Evolutionary conservation across 2,797 vertebrate species (phyloP), one percentile per base, ranked within the genome.

Genomic region (Danio aesculapii): DNA sequence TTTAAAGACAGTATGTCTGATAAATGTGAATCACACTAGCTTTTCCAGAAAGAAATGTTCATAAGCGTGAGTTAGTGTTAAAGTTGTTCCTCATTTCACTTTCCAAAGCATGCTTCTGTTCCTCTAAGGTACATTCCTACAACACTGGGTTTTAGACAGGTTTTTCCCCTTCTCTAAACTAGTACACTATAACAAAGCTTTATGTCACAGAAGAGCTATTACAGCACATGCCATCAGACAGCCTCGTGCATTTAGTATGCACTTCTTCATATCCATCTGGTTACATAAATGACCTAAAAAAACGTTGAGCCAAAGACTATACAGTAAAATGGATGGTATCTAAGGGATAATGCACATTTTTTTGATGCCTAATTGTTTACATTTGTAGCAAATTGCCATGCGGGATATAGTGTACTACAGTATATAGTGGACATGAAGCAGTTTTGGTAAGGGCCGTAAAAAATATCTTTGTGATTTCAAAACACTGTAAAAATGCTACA

Each of bases 121-220:
- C 77, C 68, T 63, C 47, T 79, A 13, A 79, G 49, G 58, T 72
- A 68, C 47, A 79, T 79, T 79, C 68, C 58, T 71, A 43, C 30
- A 52, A 8, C 13, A 21, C 49, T 44, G 4, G 50, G n/a, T 44
- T 63, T 61, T 55, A 30, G 57, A 62, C 11, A 39, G 68, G 58
- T 50, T 53, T 6, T 55, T 79, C 58, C 77, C 68, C 58, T 16
- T 63, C 14, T 72, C n/a, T 52, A 52, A 75, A 62, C 4, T 30
- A 59, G 46, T 19, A 5, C 8, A 59, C 50, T 12, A 53, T 52
- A 52, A 62, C 55, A 46, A 64, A 44, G 2, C 47, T 44, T 71
- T 53, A 19, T 43, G 21, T 76, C 62, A 46, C 39, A 5, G 16
- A 39, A 59, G 21, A 11, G 3, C 21, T 41, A 59, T 16, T 30